Conservation (phyloP, 1,140 invertebrate species). For the Zaprionus ghesquierei region DNA sequence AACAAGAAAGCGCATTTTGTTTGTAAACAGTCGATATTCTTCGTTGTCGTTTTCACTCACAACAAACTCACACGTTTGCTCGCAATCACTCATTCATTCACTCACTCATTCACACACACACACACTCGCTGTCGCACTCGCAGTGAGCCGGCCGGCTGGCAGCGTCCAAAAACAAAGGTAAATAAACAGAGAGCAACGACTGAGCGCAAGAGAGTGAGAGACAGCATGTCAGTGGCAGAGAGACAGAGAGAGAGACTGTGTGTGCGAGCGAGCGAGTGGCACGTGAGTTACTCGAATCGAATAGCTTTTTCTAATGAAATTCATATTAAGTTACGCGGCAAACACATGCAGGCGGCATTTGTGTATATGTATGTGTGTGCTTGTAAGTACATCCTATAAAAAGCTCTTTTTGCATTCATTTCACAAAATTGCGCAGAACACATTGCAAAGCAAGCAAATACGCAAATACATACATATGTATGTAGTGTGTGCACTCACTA, state of each 20-base stretch:
- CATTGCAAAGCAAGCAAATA: neutral
- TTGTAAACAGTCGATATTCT: constrained; percentile 18
- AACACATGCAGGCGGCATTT: neutral
- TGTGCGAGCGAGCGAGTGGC: neutral
- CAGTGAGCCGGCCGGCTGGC: constrained; percentile 14
- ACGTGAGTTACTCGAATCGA: constrained; percentile 2
- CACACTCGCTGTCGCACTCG: neutral
- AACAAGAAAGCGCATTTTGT: constrained; percentile 30
- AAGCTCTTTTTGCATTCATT: constrained; percentile 8
- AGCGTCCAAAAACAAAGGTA: constrained; percentile 45
- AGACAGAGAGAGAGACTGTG: constrained; percentile 1
- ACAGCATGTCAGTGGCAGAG: neutral
- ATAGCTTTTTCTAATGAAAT: constrained; percentile 19
- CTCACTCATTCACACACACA: neutral
- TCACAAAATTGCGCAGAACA: constrained; percentile 12
- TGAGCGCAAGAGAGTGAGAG: neutral
- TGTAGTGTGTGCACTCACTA: neutral
- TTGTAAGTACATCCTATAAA: constrained; percentile 4
- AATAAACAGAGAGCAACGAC: constrained; percentile 51
- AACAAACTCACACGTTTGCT: constrained; percentile 16
- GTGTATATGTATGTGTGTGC: neutral
- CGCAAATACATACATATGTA: neutral
- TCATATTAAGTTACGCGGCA: constrained; percentile 12
- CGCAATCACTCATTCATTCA: neutral
- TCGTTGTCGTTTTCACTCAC: constrained; percentile 25